phyloP scores from a whole-genome alignment of 2,888 invertebrate genomes.

The Drosophila percnosoma region DNA sequence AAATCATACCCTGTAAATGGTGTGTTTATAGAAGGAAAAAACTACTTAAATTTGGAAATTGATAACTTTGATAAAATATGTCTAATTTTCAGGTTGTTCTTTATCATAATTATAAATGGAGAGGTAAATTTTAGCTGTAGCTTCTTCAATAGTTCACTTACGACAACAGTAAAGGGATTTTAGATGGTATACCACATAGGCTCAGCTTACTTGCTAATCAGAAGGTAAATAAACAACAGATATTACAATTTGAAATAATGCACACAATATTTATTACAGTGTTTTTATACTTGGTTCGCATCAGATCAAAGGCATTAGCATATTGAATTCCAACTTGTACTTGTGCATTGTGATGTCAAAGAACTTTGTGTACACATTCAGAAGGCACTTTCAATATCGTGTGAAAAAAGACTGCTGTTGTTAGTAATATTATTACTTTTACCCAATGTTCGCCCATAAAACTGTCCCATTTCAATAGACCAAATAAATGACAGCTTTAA shows the following conservation, averaged over 20 bases:
- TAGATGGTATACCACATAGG: not conserved
- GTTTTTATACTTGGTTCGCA: slow-evolving; percentile 2
- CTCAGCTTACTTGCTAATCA: slow-evolving; percentile 12
- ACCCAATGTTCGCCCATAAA: slow-evolving; percentile 35
- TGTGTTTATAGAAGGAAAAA: not conserved
- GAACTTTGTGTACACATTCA: slow-evolving; percentile 4
- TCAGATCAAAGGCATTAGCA: slow-evolving; percentile 26
- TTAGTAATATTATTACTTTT: slow-evolving; percentile 14
- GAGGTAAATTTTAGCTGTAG: not conserved
- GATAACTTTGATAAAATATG: not conserved
- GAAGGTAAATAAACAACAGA: not conserved
- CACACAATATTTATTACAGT: not conserved
- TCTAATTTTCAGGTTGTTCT: not conserved
- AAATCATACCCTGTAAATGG: slow-evolving; percentile 14
- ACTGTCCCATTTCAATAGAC: slow-evolving; percentile 48
- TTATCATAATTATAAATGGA: not conserved
- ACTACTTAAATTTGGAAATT: not conserved
- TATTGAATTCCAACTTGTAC: slow-evolving; percentile 13
- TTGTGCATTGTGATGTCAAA: slow-evolving; percentile 1
- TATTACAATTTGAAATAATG: not conserved
- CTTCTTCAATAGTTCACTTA: not conserved
- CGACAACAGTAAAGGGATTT: not conserved
- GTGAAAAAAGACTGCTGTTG: slow-evolving; percentile 27
- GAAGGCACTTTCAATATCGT: slow-evolving; percentile 29
- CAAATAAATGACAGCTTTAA: slow-evolving; percentile 60